A percentile compares a stretch with the other conserved stretches of the same genome.
Evolutionary conservation across 2,888 invertebrate species (phyloP).

Genomic region (Tetanocera ferruginea): DNA sequence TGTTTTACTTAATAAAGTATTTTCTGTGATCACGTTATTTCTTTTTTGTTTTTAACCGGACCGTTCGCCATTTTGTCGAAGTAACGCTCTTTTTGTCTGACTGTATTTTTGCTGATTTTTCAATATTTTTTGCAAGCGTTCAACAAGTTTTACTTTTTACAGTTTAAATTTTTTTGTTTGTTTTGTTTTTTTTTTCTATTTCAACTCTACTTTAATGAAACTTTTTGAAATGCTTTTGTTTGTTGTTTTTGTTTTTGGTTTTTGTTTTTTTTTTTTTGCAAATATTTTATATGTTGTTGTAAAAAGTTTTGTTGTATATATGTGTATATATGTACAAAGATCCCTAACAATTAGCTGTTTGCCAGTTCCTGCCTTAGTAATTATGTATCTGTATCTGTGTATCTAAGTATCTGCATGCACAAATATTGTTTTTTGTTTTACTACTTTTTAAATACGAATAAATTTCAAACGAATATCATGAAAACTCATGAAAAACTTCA

Average conservation of each 20-base stretch:
- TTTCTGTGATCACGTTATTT: slow-evolving; percentile 43
- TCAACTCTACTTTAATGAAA: neutral
- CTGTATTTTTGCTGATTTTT: slow-evolving; percentile 6
- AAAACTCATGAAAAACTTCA: no score
- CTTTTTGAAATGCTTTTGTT: neutral
- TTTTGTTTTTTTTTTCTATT: neutral
- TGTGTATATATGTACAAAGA: slow-evolving; percentile 47
- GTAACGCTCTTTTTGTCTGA: neutral
- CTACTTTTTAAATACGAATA: neutral
- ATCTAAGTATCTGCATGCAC: slow-evolving; percentile 34
- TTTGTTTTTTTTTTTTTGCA: neutral
- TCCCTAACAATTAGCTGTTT: slow-evolving; percentile 26
- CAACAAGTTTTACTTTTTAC: neutral
- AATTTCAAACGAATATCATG: no score
- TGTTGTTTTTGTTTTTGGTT: neutral
- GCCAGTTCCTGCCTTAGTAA: slow-evolving; percentile 46
- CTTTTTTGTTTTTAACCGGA: neutral
- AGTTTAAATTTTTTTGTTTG: neutral
- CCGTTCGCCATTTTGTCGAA: neutral
- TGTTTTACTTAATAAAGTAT: slow-evolving; percentile 43
- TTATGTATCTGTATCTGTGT: slow-evolving; percentile 48
- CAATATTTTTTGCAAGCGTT: neutral
- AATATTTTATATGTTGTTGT: slow-evolving; percentile 2
- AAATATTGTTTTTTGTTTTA: slow-evolving; percentile 31
- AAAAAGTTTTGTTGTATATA: slow-evolving; percentile 23